Evolutionary conservation across 2,113 vertebrate genomes (phyloP).

Genomic region (Pituophis catenifer): DNA sequence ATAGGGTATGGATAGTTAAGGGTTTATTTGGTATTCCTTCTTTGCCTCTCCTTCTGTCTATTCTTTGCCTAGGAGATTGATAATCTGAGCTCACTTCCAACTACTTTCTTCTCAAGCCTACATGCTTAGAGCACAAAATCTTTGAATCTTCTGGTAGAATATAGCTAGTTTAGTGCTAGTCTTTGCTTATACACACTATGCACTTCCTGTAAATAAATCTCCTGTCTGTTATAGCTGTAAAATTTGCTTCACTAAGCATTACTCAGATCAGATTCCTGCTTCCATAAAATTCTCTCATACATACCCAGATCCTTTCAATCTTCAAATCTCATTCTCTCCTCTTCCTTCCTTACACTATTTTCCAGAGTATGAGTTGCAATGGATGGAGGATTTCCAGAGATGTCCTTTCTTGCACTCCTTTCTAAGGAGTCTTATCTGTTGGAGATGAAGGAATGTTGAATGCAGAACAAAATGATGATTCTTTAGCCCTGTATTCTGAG

Average conservation of each 20-base stretch:
- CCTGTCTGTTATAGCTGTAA: neutral
- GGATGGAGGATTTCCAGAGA: neutral
- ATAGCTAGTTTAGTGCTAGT: neutral
- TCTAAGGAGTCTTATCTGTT: neutral
- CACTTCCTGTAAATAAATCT: neutral
- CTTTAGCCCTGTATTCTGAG: neutral
- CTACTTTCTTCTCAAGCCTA: neutral
- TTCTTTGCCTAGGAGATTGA: neutral
- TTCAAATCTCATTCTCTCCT: neutral
- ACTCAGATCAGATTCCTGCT: neutral
- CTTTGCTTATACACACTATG: neutral
- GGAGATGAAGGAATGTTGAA: neutral
- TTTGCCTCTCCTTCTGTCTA: neutral
- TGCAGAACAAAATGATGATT: neutral
- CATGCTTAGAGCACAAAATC: neutral
- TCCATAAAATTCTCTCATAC: neutral
- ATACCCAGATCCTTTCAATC: neutral
- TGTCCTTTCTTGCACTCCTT: neutral
- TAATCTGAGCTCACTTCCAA: neutral
- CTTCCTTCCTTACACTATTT: neutral
- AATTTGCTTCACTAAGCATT: neutral
- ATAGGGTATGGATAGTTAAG: neutral
- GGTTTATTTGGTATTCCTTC: neutral
- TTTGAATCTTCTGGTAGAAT: neutral
- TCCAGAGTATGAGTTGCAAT: neutral